Percentiles rank a stretch among this genome's conserved stretches.
phyloP scores from a whole-genome alignment of 1,140 invertebrate species.

The Drosophila parvula region DNA sequence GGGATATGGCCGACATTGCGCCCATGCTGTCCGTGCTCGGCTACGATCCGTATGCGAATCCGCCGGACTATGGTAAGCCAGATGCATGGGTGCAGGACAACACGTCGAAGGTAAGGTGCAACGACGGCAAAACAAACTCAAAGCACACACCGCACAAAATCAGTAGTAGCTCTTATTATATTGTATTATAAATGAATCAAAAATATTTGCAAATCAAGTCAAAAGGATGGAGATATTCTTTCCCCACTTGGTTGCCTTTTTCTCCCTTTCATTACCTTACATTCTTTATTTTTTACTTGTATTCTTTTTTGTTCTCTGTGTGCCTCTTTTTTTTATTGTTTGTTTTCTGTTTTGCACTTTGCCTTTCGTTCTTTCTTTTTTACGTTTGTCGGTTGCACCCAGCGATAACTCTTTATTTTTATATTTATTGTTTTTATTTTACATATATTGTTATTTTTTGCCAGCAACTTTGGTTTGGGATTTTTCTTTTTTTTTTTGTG shows the following conservation, averaged over 20 bases:
- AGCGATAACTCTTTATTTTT: constrained; percentile 37
- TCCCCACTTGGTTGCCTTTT: neutral
- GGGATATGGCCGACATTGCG: constrained; percentile 95
- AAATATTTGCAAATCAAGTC: too few species aligned
- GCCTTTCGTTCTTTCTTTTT: constrained; percentile 36
- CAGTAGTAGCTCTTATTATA: too few species aligned
- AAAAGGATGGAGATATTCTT: neutral
- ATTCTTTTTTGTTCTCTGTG: constrained; percentile 38
- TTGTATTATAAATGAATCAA: too few species aligned
- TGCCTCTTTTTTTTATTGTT: constrained; percentile 48
- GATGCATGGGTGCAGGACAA: constrained; percentile 93
- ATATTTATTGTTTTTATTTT: neutral
- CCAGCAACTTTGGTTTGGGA: constrained; percentile 40
- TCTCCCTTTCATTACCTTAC: too few species aligned
- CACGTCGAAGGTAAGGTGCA: constrained; percentile 86
- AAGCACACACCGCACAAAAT: too few species aligned
- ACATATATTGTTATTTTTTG: constrained; percentile 27
- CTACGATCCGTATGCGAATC: constrained; percentile 97
- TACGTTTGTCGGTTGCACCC: constrained; percentile 50
- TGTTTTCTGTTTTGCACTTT: constrained; percentile 58
- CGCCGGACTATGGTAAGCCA: constrained; percentile 95
- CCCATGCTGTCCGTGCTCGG: constrained; percentile 96
- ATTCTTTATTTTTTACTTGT: constrained; percentile 22
- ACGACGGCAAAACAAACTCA: constrained; percentile 56
- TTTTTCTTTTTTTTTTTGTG: neutral